phyloP scores from a whole-genome alignment of 53 echinoderm and acorn worm species.

The Patiria pectinifera region DNA sequence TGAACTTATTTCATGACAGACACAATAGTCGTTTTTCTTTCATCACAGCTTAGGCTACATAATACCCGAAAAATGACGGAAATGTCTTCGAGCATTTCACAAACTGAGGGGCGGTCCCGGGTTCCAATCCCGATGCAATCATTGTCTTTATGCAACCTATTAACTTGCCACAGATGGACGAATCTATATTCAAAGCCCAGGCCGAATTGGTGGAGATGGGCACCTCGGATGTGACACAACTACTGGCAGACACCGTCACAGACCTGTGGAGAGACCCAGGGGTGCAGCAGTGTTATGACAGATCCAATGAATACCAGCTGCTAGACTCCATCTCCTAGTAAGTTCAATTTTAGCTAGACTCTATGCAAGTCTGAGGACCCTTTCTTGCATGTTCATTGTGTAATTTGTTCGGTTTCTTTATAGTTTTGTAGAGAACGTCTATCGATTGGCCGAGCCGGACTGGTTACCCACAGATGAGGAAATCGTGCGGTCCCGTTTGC shows the following conservation, averaged over 20 bases:
- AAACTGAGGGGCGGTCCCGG: no score
- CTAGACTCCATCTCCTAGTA: constrained; percentile 79
- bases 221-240: constrained; percentile 41
- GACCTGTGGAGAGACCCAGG: constrained; percentile 80
- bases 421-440: constrained; percentile 76
- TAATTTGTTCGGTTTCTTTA: neutral
- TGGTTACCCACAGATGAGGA: constrained; percentile 87
- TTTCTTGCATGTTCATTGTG: no score
- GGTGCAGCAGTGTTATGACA: constrained; percentile 66
- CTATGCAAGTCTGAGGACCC: no score
- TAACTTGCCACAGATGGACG: constrained; percentile 64
- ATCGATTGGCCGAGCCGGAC: constrained; percentile 64
- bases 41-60: no score
- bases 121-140: no score
- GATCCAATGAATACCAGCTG: constrained; percentile 84
- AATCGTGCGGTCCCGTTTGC: constrained; percentile 77
- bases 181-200: constrained; percentile 60
- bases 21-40: no score
- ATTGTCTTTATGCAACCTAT: neutral
- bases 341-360: constrained; percentile 6
- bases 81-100: no score
- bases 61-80: no score
- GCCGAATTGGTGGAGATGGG: constrained; percentile 67
- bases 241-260: constrained; percentile 62
- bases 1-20: no score